phyloP scores from a whole-genome alignment of 2,888 invertebrate genomes.

The Mesochorus sp. region DNA sequence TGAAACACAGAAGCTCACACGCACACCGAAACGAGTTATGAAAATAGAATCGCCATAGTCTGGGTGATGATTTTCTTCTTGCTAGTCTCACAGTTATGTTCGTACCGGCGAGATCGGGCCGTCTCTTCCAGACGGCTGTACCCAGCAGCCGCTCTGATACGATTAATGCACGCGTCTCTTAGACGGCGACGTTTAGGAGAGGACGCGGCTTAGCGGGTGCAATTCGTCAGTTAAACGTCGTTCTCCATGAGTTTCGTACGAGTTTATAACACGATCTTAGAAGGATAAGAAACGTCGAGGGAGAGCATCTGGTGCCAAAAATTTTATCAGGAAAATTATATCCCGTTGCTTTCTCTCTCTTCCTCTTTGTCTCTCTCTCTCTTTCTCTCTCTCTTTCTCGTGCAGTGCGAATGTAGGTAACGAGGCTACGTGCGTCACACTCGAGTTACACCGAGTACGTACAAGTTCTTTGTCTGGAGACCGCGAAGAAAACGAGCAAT shows the following conservation, averaged over 20 bases:
- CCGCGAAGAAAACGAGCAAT: not conserved
- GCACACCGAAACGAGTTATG: constrained; percentile 63
- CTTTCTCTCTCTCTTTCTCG: not conserved
- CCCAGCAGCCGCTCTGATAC: constrained; percentile 1
- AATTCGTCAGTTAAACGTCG: constrained; percentile 7
- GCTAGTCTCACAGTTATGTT: constrained; percentile 62
- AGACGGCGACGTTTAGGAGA: not conserved
- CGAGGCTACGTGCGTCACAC: constrained; percentile 52
- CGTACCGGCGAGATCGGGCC: constrained; percentile 58
- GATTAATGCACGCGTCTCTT: constrained; percentile 44
- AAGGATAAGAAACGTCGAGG: not conserved
- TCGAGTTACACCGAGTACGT: constrained; percentile 7
- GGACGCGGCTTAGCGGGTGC: constrained; percentile 12
- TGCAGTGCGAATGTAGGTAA: constrained; percentile 59
- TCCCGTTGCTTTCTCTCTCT: constrained; percentile 49
- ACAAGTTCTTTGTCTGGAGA: constrained; percentile 17
- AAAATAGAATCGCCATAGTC: constrained; percentile 69
- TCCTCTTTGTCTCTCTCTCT: not conserved
- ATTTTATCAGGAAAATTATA: not conserved
- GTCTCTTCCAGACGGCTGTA: constrained; percentile 52
- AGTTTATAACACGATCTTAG: constrained; percentile 2
- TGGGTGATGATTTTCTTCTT: constrained; percentile 54
- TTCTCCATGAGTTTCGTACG: constrained; percentile 27
- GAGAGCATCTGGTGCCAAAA: not conserved
- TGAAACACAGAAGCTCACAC: constrained; percentile 47